Percentiles rank a stretch among this genome's conserved stretches.
These are phyloP conservation scores for Betta splendens DNA, from an alignment of 2,797 vertebrate genomes.

Conservation along the genomic window DNA sequence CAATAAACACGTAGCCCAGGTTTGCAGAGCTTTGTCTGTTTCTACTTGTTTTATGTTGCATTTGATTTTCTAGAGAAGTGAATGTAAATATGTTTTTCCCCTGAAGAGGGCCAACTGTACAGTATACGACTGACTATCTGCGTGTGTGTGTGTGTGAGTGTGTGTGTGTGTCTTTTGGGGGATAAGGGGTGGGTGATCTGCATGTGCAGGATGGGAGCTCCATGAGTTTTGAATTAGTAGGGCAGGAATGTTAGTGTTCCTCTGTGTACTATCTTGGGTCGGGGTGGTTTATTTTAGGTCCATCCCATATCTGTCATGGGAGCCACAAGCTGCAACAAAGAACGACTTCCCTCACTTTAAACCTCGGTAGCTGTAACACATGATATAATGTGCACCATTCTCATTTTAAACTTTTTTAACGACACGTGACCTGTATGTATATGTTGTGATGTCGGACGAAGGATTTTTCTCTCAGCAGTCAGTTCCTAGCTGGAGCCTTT, in stretches of 20 bases:
- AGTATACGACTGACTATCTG: conserved; percentile 61
- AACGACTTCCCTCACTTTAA: conserved; percentile 37
- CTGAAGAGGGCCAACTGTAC: conserved; percentile 66
- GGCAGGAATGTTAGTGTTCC: conserved; percentile 68
- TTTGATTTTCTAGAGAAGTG: conserved; percentile 70
- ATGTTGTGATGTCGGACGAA: conserved; percentile 64
- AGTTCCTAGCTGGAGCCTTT: conserved; percentile 54
- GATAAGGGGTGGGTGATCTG: neutral
- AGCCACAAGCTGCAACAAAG: conserved; percentile 57
- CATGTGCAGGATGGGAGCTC: conserved; percentile 59
- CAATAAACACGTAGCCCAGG: conserved; percentile 23
- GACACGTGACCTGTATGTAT: conserved; percentile 67
- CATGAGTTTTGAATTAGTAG: conserved; percentile 64
- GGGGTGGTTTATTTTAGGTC: conserved; percentile 68
- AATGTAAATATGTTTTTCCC: conserved; percentile 77
- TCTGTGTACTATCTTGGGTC: conserved; percentile 65
- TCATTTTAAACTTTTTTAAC: conserved; percentile 48
- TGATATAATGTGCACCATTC: conserved; percentile 52
- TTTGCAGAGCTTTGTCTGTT: conserved; percentile 44
- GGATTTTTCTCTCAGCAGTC: conserved; percentile 39
- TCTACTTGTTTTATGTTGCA: conserved; percentile 52
- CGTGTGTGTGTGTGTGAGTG: conserved; percentile 57
- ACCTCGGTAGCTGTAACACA: conserved; percentile 59
- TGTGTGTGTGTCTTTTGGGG: conserved; percentile 52
- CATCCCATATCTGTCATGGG: conserved; percentile 57